Base-by-base conservation (phyloP, 2,888 invertebrate genomes). In the Spisula subtruncata region DNA sequence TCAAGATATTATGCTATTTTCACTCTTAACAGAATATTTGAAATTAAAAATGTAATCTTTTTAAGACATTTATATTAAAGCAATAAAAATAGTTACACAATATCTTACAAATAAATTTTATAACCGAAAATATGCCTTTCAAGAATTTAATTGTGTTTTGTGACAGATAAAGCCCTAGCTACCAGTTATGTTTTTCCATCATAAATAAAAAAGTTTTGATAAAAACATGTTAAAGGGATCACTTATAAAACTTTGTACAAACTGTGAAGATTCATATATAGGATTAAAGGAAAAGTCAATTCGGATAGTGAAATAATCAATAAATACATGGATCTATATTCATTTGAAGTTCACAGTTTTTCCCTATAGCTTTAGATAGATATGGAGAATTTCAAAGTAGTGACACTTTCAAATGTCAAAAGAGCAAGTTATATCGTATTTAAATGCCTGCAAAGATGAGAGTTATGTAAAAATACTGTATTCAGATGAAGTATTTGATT, bases 341-440 rank as follows among this genome's bases (percentile, higher is more conserved):
- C 35, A 16, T 75, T 75, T 75, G 75, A 75, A 75, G 75, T 75
- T 75, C 75, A 75, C 75, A 75, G 75, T 75, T 75, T 35, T 35
- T 12, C 32, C 1, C 14, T 75, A 32, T 10, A 32, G 35, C 35
- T 35, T 41, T 35, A 14, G 75, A 18, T 71, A 32, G 71, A 71
- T 71, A n/a, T n/a, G 14, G 12, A 32, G n/a, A 32, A 2, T 32
- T 32, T 32, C 75, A 25, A 32, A 32, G n/a, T 75, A 18, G 25
- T 32, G 29, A 75, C 35, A 35, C 75, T 32, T 75, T 32, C 12
- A 75, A 75, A 75, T 75, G 75, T 32, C 35, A 18, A 75, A 75
- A 75, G 75, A 35, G 75, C 29, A 75, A 32, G 16, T 75, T 75
- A 25, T 66, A 25, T 66, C n/a, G 60, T 25, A 6, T 12, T 66